phyloP scores from a whole-genome alignment of 2,888 invertebrate species.

The Philhelius pedissequus region DNA sequence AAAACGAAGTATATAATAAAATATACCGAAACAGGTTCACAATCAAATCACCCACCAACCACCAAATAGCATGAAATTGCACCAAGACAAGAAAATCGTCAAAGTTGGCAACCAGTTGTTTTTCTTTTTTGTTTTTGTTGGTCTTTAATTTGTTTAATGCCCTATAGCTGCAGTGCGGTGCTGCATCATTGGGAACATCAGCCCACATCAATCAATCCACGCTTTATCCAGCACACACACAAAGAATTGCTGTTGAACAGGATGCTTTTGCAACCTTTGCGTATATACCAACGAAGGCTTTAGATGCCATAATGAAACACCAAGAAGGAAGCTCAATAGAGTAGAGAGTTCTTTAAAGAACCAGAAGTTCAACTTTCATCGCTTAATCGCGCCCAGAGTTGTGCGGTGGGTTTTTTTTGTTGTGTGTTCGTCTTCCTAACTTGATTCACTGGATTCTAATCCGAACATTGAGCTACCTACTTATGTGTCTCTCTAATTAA shows the following conservation, averaged over 20 bases:
- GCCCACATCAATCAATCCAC: conserved; percentile 66
- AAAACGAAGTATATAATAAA: neutral
- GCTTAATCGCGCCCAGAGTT: neutral
- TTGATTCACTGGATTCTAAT: conserved; percentile 60
- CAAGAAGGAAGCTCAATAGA: conserved; percentile 14
- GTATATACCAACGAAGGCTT: neutral
- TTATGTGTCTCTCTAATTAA: conserved; percentile 62
- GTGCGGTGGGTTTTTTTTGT: conserved; percentile 22
- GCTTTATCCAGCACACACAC: conserved; percentile 8
- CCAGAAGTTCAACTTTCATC: conserved; percentile 66
- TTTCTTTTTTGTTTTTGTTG: neutral
- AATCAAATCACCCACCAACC: conserved; percentile 39
- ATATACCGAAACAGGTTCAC: conserved; percentile 46
- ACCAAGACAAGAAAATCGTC: conserved; percentile 32
- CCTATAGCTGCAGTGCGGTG: conserved; percentile 1
- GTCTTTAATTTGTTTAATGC: conserved; percentile 17
- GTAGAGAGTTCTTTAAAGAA: conserved; percentile 23
- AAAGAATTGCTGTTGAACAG: conserved; percentile 46
- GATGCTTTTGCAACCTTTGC: conserved; percentile 27
- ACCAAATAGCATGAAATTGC: conserved; percentile 33
- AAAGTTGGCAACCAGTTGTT: conserved; percentile 32
- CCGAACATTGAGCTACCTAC: conserved; percentile 59
- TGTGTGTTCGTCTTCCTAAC: neutral
- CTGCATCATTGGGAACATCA: conserved; percentile 58
- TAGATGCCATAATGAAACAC: conserved; percentile 4